phyloP scores from a whole-genome alignment of 2,888 invertebrate species.

The Erebia ligea region DNA sequence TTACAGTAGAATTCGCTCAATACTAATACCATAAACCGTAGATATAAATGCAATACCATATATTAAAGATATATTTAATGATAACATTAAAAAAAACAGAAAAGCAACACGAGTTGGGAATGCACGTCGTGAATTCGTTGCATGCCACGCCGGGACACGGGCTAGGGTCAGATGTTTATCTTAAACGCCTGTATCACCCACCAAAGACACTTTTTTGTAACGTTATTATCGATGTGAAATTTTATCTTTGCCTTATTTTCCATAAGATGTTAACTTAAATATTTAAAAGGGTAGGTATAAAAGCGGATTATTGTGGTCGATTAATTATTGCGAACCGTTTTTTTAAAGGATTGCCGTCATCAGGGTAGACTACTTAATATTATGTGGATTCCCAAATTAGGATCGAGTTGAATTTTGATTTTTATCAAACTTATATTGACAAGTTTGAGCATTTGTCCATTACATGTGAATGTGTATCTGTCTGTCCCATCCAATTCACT shows the following conservation, averaged over 20 bases:
- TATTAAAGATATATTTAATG: conserved; percentile 46
- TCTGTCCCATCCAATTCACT: too few species aligned
- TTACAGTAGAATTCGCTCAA: too few species aligned
- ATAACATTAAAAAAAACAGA: conserved; percentile 58
- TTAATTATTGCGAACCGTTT: conserved; percentile 24
- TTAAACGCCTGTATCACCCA: conserved; percentile 82
- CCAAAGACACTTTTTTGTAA: conserved; percentile 80
- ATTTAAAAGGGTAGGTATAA: conserved; percentile 42
- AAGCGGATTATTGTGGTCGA: conserved; percentile 24
- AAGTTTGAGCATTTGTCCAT: too few species aligned
- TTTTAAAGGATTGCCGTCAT: background rate
- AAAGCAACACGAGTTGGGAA: conserved; percentile 60
- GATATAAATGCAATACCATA: conserved; percentile 36
- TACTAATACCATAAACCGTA: background rate
- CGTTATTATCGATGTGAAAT: conserved; percentile 71
- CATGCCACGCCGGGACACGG: conserved; percentile 68
- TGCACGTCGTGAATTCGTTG: conserved; percentile 77
- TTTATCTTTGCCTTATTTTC: conserved; percentile 60
- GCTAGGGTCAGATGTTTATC: conserved; percentile 80
- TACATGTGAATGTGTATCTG: too few species aligned
- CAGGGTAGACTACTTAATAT: background rate
- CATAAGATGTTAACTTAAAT: conserved; percentile 43
- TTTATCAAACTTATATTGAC: background rate
- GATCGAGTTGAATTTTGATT: background rate
- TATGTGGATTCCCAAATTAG: background rate